Percentiles rank a stretch among this genome's conserved stretches.
Conservation (phyloP, 1,140 invertebrate genomes). For the Paralvinella palmiformis region DNA sequence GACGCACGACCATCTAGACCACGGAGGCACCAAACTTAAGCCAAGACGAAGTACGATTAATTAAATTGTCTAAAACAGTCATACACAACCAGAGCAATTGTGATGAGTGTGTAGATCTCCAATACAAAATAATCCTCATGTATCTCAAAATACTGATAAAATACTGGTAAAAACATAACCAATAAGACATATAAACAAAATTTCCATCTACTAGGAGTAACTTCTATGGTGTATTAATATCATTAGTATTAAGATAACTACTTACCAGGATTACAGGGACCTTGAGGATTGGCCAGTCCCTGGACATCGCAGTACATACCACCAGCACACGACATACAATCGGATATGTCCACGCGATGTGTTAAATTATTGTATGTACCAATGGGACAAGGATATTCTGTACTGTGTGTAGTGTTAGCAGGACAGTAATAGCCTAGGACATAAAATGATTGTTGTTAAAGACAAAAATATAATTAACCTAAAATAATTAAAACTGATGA, state of each 20-base stretch:
- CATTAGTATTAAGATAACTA: no score
- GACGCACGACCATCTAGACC: no score
- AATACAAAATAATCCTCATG: not conserved
- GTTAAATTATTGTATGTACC: conserved; percentile 38
- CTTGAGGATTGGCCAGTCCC: conserved; percentile 31
- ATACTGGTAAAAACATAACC: no score
- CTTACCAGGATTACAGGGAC: conserved; percentile 34
- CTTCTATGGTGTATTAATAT: not conserved
- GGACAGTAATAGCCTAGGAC: conserved; percentile 39
- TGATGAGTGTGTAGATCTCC: not conserved
- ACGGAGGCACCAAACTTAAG: no score
- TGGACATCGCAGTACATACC: conserved; percentile 40
- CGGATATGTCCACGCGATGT: conserved; percentile 25
- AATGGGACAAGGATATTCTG: conserved; percentile 25
- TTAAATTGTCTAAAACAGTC: no score
- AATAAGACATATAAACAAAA: no score
- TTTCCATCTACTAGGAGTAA: not conserved
- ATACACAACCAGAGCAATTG: not conserved
- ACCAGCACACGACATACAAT: conserved; percentile 36
- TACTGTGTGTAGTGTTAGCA: conserved; percentile 32
- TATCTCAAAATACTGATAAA: no score
- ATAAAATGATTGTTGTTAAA: no score
- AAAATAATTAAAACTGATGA: no score
- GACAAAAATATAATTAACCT: no score
- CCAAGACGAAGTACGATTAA: no score